These are phyloP conservation scores for Patella caerulea DNA, from an alignment of 2,888 invertebrate genomes.

Conservation along the genomic window DNA sequence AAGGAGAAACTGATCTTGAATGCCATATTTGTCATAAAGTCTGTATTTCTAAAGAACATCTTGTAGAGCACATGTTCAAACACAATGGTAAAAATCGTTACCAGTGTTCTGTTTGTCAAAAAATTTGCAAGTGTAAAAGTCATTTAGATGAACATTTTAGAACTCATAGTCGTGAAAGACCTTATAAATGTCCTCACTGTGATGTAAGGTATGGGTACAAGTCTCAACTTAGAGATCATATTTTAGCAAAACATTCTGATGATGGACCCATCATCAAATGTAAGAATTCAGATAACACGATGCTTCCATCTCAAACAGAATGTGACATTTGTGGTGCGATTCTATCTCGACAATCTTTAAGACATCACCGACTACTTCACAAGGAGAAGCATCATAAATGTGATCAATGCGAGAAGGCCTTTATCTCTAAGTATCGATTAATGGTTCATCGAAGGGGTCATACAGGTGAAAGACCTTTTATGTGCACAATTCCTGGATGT, in stretches of 20 bases:
- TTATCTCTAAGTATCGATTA: background rate
- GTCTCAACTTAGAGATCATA: background rate
- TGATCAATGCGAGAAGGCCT: background rate
- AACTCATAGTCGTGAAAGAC: background rate
- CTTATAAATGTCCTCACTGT: background rate
- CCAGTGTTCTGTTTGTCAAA: background rate
- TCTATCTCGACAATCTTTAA: background rate
- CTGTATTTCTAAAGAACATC: background rate
- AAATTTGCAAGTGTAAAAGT: background rate
- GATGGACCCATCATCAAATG: background rate
- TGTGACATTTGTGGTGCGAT: background rate
- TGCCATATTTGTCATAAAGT: background rate
- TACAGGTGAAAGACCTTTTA: constrained; percentile 33
- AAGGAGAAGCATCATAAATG: background rate
- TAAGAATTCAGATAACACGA: background rate
- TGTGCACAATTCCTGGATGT: constrained; percentile 28
- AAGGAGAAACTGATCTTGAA: background rate
- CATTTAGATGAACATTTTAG: background rate
- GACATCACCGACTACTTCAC: background rate
- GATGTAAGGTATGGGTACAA: background rate
- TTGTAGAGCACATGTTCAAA: background rate
- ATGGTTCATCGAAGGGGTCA: constrained; percentile 4
- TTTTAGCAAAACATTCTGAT: background rate
- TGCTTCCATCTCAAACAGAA: background rate
- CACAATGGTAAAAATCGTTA: background rate